Conservation (phyloP, 2,113 vertebrate species). For the Helogale parvula region DNA sequence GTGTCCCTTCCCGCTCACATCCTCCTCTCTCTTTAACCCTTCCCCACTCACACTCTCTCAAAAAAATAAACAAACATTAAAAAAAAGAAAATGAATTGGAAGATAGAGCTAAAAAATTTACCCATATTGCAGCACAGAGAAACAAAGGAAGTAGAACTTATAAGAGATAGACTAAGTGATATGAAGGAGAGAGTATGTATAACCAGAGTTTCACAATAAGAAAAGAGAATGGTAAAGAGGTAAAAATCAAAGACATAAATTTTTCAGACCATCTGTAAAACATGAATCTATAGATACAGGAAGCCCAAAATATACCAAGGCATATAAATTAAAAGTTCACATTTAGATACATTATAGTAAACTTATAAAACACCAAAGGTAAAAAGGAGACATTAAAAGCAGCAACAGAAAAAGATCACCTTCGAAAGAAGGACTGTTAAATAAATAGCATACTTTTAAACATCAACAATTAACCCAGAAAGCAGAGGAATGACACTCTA, state of each 20-base stretch:
- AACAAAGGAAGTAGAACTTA: background rate
- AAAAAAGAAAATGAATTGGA: background rate
- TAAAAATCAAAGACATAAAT: background rate
- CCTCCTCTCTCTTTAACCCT: too few species aligned
- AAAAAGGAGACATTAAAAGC: background rate
- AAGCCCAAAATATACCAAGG: background rate
- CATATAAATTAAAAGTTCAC: background rate
- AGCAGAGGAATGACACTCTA: background rate
- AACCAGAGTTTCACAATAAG: background rate
- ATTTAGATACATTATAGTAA: background rate
- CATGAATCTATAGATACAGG: background rate
- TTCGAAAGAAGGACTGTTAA: background rate
- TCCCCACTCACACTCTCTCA: too few species aligned
- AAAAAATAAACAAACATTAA: too few species aligned
- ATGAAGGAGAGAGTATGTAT: background rate
- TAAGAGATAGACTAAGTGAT: background rate
- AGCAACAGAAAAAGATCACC: background rate
- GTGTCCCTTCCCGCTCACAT: too few species aligned
- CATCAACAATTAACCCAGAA: background rate
- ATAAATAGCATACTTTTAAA: background rate
- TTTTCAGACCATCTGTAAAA: background rate
- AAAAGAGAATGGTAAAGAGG: background rate
- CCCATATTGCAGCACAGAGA: background rate
- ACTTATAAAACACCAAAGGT: background rate
- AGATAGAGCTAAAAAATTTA: conserved; percentile 10